Evolutionary conservation across 2,888 invertebrate species (phyloP).

Genomic region (Melieria picta): DNA sequence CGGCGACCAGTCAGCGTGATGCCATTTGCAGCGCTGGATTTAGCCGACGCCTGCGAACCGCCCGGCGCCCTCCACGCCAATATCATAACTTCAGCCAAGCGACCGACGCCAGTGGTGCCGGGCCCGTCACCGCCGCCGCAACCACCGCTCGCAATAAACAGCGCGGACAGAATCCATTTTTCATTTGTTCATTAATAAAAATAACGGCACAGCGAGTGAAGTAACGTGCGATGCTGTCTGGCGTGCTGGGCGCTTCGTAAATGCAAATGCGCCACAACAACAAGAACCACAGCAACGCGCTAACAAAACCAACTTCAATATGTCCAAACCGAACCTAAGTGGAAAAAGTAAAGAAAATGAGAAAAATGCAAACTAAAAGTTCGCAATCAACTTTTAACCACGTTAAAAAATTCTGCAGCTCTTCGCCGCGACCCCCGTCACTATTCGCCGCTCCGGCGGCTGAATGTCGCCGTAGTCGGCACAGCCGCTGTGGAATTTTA

Average conservation of each 20-base stretch:
- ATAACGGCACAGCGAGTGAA: conserved; percentile 20
- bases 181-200: conserved; percentile 36
- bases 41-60: too few species aligned
- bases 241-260: background rate
- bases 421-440: too few species aligned
- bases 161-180: conserved; percentile 10
- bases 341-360: background rate
- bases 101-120: too few species aligned
- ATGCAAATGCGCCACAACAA: conserved; percentile 4
- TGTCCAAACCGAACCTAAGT: conserved; percentile 3
- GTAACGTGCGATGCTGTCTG: background rate
- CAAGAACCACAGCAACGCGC: conserved; percentile 5
- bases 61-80: too few species aligned
- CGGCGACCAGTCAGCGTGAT: too few species aligned
- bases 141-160: background rate
- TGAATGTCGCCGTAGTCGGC: too few species aligned
- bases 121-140: too few species aligned
- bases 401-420: background rate
- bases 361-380: background rate
- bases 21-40: too few species aligned
- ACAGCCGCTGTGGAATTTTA: too few species aligned
- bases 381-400: too few species aligned
- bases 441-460: too few species aligned
- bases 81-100: too few species aligned
- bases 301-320: conserved; percentile 20